Evolutionary conservation across 2,797 vertebrate genomes (phyloP).

Genomic region (Oryzias sinensis): DNA sequence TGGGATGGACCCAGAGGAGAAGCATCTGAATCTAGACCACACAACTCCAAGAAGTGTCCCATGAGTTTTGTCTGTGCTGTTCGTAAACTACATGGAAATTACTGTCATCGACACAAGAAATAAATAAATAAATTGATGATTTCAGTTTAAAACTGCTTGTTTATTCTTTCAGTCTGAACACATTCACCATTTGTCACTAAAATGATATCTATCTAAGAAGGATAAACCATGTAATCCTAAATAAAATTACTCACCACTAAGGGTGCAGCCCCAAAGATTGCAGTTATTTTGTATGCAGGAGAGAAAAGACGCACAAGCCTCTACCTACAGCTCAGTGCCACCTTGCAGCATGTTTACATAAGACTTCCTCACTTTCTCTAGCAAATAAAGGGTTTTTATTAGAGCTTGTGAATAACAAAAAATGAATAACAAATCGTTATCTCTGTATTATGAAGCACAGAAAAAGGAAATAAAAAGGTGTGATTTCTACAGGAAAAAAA

Average conservation of each 20-base stretch:
- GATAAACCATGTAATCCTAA: conserved; percentile 9
- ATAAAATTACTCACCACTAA: conserved; percentile 9
- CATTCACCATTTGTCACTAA: conserved; percentile 3
- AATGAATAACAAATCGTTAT: conserved; percentile 1
- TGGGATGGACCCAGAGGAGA: conserved; percentile 51
- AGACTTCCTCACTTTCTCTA: neutral
- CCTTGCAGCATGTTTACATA: conserved; percentile 25
- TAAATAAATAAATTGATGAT: conserved; percentile 66
- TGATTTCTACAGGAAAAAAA: conserved; percentile 29
- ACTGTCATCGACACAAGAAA: conserved; percentile 20
- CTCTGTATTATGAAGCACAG: conserved; percentile 11
- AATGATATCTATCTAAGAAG: conserved; percentile 15
- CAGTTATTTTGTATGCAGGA: conserved; percentile 30
- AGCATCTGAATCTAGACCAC: conserved; percentile 31
- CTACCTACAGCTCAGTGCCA: conserved; percentile 29
- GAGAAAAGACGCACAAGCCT: conserved; percentile 27
- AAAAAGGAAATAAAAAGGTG: too few species aligned
- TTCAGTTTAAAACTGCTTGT: conserved; percentile 9
- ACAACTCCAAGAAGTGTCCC: neutral
- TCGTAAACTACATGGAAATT: conserved; percentile 19
- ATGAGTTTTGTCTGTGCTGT: conserved; percentile 18
- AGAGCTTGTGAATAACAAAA: neutral
- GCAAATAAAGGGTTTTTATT: conserved; percentile 1
- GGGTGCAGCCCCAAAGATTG: conserved; percentile 19
- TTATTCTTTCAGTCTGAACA: conserved; percentile 19